Evolutionary conservation across 2,888 invertebrate species (phyloP), one percentile per base, ranked within the genome.

Genomic region (Cryptocheilus praepositus): DNA sequence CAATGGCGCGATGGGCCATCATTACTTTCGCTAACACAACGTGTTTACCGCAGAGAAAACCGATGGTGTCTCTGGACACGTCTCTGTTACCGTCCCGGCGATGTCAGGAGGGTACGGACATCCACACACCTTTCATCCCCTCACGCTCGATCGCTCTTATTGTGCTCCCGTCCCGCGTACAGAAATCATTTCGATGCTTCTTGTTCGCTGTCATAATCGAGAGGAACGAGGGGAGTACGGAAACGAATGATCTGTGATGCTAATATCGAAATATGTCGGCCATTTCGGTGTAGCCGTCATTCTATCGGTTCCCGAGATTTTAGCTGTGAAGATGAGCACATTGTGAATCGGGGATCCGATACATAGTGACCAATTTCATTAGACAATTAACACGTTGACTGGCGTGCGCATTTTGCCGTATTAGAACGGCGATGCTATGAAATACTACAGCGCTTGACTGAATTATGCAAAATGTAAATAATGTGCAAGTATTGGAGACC

Each of bases 31-130:
- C 83, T 81, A 83, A 85, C 82, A 83, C 80, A 83, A 82, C 84
- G 83, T 87, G 88, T 88, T 87, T 86, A 87, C 87, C 87, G 81
- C 88, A 85, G 79, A 81, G 74, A 80, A 80, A 80, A 73, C 70
- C 64, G 62, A 72, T 69, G 67, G 66, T 36, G 36, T 36, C 36
- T 36, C 36, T 36, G 36, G 36, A 36, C 36, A 61, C 70, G 69
- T 68, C 58, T 68, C 25, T 63, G 45, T 53, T 53, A 54, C 45
- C 60, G 64, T 66, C 58, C 56, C 13, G 18, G 7, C 64, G 66
- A 25, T 58, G 71, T 65, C 60, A 64, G 67, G 63, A 73, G 74
- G 76, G 77, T 73, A 71, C 62, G 80, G 79, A 81, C 76, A 81
- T 77, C 62, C 79, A 81, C 81, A 16, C 83, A 83, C 77, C 83